Conservation (phyloP, 53 echinoderm and acorn worm species). For the Antedon mediterranea region DNA sequence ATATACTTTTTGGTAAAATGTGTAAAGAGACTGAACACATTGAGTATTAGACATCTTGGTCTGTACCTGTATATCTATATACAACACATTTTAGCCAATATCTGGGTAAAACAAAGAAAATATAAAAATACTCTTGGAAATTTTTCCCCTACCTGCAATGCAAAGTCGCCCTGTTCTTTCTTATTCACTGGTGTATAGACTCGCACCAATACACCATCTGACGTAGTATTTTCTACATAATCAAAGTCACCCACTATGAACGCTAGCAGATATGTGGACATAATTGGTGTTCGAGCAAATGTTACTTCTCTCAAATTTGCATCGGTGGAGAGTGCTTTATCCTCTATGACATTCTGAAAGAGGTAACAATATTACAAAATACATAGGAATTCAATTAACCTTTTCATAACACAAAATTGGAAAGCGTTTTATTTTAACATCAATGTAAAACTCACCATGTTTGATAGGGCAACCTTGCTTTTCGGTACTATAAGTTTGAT, state of each 20-base stretch:
- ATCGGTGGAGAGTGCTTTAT: conserved; percentile 47
- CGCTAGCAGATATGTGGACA: conserved; percentile 96
- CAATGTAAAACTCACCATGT: conserved; percentile 92
- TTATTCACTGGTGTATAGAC: conserved; percentile 77
- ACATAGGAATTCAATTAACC: too few relatives aligned
- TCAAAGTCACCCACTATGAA: conserved; percentile 96
- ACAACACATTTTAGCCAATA: not conserved
- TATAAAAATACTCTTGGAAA: not conserved
- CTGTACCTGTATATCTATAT: not conserved
- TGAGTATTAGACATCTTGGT: too few relatives aligned
- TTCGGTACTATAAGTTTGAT: conserved; percentile 73
- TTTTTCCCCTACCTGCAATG: conserved; percentile 59
- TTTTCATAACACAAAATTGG: too few relatives aligned
- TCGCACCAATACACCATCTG: conserved; percentile 65
- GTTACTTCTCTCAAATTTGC: conserved; percentile 47
- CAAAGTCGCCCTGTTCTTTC: conserved; percentile 80
- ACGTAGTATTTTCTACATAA: conserved; percentile 63
- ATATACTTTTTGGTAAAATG: too few relatives aligned
- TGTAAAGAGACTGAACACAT: too few relatives aligned
- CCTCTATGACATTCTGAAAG: conserved; percentile 59
- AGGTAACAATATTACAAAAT: too few relatives aligned
- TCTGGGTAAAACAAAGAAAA: too few relatives aligned
- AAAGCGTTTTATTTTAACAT: too few relatives aligned
- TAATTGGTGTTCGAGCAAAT: conserved; percentile 70
- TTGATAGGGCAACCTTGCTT: conserved; percentile 62